A percentile compares a stretch with the other conserved stretches of the same genome.
Conservation (phyloP, 2,888 invertebrate genomes). For the Druceiella hillmani region DNA sequence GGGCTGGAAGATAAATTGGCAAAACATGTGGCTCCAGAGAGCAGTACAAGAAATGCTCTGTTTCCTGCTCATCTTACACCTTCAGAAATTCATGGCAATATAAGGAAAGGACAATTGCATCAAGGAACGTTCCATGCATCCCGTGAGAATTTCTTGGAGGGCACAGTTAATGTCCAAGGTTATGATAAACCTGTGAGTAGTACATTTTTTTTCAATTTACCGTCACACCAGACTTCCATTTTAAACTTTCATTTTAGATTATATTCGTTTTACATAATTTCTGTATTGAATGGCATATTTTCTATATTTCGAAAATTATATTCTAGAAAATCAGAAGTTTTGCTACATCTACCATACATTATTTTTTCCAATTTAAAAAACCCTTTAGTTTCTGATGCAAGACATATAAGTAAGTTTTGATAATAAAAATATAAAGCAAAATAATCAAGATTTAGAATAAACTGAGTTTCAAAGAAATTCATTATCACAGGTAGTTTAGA, state of each 20-base stretch:
- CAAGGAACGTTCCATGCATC: slow-evolving; percentile 85
- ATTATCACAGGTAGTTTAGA: no score
- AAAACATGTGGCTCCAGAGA: slow-evolving; percentile 58
- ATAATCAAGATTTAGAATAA: no score
- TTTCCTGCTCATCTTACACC: slow-evolving; percentile 84
- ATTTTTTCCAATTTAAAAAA: no score
- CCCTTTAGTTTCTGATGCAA: no score
- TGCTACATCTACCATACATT: slow-evolving; percentile 6
- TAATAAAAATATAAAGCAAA: no score
- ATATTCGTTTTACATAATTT: no score
- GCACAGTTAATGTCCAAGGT: slow-evolving; percentile 73
- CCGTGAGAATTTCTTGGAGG: slow-evolving; percentile 92
- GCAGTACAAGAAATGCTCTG: slow-evolving; percentile 57
- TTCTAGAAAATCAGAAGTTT: slow-evolving; percentile 9
- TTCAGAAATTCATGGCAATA: slow-evolving; percentile 69
- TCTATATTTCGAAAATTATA: no score
- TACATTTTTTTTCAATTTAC: slow-evolving; percentile 11
- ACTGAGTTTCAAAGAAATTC: no score
- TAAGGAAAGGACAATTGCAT: slow-evolving; percentile 67
- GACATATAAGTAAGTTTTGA: no score
- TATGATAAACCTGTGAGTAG: slow-evolving; percentile 70
- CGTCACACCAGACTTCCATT: no score
- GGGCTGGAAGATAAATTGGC: slow-evolving; percentile 79
- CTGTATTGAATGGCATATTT: no score
- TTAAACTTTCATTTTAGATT: no score